Evolutionary conservation across 1,140 invertebrate species (phyloP).

Genomic region (Popillia japonica): DNA sequence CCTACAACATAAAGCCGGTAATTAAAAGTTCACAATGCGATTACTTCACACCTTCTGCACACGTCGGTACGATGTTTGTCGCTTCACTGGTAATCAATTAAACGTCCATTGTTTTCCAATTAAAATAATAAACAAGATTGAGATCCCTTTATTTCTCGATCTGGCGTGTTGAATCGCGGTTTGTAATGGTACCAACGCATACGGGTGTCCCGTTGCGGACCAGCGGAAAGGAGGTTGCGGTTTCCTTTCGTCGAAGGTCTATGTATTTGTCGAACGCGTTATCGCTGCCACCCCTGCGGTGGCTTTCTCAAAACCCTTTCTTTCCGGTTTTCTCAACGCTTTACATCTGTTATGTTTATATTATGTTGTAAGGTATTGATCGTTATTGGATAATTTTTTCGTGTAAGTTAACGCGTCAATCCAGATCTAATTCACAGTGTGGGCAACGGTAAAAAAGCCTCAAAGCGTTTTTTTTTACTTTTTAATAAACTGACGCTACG

Average conservation of each 20-base stretch:
- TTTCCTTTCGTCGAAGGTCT: constrained; percentile 15
- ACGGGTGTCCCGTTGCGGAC: background rate
- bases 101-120: constrained; percentile 23
- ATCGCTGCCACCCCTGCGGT: constrained; percentile 11
- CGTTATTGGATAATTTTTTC: background rate
- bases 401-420: no score
- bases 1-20: background rate
- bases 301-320: constrained; percentile 4
- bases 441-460: no score
- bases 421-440: no score
- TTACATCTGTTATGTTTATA: constrained; percentile 17
- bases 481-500: no score
- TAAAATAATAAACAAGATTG: constrained; percentile 20
- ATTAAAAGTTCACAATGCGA: constrained; percentile 32
- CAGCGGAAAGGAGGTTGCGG: constrained; percentile 17
- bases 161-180: background rate
- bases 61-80: constrained; percentile 19
- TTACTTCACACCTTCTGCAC: constrained; percentile 21
- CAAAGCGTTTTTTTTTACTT: no score
- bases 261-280: background rate
- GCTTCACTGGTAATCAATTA: constrained; percentile 26
- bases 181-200: background rate
- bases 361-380: background rate
- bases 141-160: constrained; percentile 5
- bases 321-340: constrained; percentile 29